Evolutionary conservation across 1,140 invertebrate genomes (phyloP).

Genomic region (Psilanteris sp.): DNA sequence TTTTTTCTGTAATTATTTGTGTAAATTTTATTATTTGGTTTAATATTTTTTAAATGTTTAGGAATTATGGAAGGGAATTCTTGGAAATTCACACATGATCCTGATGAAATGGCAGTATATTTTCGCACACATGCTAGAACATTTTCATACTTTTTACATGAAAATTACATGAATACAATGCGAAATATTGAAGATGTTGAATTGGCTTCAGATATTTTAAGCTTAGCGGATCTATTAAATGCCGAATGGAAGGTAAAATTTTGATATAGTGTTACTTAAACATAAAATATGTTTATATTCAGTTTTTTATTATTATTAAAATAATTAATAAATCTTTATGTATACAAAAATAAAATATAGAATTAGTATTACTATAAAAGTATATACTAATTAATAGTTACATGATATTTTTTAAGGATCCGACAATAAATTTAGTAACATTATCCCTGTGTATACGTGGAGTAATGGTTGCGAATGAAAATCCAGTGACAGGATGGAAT

Average conservation of each 20-base stretch:
- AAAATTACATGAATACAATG: slow-evolving; percentile 88
- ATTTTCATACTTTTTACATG: slow-evolving; percentile 85
- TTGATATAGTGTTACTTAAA: too few species aligned
- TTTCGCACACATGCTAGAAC: slow-evolving; percentile 83
- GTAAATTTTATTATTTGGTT: slow-evolving; percentile 5
- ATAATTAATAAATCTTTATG: too few species aligned
- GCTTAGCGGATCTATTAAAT: slow-evolving; percentile 83
- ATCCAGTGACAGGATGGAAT: slow-evolving; percentile 85
- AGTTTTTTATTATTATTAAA: too few species aligned
- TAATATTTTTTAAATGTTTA: too few species aligned
- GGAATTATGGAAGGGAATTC: slow-evolving; percentile 57
- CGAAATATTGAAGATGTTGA: slow-evolving; percentile 81
- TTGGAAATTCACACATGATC: slow-evolving; percentile 81
- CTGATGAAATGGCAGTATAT: slow-evolving; percentile 83
- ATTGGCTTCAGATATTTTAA: slow-evolving; percentile 82
- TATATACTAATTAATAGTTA: too few species aligned
- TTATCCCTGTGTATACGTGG: slow-evolving; percentile 82
- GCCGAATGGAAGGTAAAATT: slow-evolving; percentile 84
- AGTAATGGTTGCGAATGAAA: slow-evolving; percentile 85
- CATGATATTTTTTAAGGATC: slow-evolving; percentile 71
- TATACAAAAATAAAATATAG: too few species aligned
- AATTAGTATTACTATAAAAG: too few species aligned
- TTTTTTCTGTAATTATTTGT: too few species aligned
- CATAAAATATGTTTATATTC: too few species aligned
- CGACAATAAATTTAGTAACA: slow-evolving; percentile 69